phyloP scores from a whole-genome alignment of 2,888 invertebrate species.

The Hofmannophila pseudospretella region DNA sequence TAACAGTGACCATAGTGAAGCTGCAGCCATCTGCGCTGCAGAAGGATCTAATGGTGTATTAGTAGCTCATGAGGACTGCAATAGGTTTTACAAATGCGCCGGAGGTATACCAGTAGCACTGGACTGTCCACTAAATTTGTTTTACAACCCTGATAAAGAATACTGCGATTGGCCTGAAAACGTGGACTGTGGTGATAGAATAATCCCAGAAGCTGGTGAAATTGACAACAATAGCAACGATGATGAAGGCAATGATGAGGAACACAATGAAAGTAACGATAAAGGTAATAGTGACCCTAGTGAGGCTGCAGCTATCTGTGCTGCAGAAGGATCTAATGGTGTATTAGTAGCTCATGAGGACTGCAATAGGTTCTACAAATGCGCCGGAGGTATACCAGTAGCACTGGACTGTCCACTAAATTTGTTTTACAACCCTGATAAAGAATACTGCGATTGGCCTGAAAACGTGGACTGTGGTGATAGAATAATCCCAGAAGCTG shows the following conservation, averaged over 20 bases:
- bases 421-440: conserved; percentile 27
- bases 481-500: neutral
- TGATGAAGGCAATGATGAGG: neutral
- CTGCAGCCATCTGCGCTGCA: conserved; percentile 25
- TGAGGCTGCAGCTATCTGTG: conserved; percentile 30
- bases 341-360: conserved; percentile 27
- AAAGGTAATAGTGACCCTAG: conserved; percentile 4
- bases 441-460: conserved; percentile 32
- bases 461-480: conserved; percentile 20
- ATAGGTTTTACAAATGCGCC: conserved; percentile 32
- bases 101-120: conserved; percentile 21
- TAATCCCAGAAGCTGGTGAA: neutral
- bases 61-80: conserved; percentile 36
- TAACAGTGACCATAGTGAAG: conserved; percentile 20
- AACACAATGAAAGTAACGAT: conserved; percentile 1
- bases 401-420: conserved; percentile 20
- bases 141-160: conserved; percentile 25
- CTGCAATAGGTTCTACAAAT: conserved; percentile 32
- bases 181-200: conserved; percentile 13
- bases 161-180: conserved; percentile 33
- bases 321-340: conserved; percentile 25
- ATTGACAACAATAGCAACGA: conserved; percentile 5
- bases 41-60: conserved; percentile 24
- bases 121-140: conserved; percentile 22
- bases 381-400: conserved; percentile 22